These are phyloP conservation scores for Rhagoletis zephyria DNA, from an alignment of 1,140 invertebrate species.

Conservation along the genomic window DNA sequence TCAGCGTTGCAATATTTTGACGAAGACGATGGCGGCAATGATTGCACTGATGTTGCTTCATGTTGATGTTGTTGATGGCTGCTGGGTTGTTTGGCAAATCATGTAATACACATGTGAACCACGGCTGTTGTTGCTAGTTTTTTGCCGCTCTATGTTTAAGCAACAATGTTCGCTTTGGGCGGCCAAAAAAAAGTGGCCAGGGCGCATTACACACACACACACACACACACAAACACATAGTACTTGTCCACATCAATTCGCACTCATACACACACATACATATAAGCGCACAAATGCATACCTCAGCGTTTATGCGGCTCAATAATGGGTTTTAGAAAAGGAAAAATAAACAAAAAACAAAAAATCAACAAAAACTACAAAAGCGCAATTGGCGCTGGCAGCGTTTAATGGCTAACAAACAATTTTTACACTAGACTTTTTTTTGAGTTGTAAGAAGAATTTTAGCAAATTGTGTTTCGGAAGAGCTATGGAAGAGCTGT, in stretches of 20 bases:
- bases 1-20: slow-evolving; percentile 42
- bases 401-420: background rate
- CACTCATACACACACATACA: background rate
- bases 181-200: slow-evolving; percentile 20
- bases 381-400: background rate
- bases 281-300: background rate
- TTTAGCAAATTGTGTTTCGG: slow-evolving; percentile 9
- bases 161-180: slow-evolving; percentile 14
- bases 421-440: background rate
- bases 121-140: background rate
- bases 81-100: slow-evolving; percentile 42
- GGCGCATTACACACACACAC: background rate
- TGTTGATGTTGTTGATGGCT: slow-evolving; percentile 42
- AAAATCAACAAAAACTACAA: background rate
- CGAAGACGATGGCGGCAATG: slow-evolving; percentile 40
- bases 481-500: no score
- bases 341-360: background rate
- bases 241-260: no score
- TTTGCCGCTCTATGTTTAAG: background rate
- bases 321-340: slow-evolving; percentile 6
- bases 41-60: slow-evolving; percentile 20
- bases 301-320: background rate
- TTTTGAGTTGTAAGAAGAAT: no score
- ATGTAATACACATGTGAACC: slow-evolving; percentile 38
- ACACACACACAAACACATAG: background rate